Percentiles rank a stretch among this genome's conserved stretches.
Conservation (phyloP, 2,888 invertebrate species). For the Zaprionus lineosus region DNA sequence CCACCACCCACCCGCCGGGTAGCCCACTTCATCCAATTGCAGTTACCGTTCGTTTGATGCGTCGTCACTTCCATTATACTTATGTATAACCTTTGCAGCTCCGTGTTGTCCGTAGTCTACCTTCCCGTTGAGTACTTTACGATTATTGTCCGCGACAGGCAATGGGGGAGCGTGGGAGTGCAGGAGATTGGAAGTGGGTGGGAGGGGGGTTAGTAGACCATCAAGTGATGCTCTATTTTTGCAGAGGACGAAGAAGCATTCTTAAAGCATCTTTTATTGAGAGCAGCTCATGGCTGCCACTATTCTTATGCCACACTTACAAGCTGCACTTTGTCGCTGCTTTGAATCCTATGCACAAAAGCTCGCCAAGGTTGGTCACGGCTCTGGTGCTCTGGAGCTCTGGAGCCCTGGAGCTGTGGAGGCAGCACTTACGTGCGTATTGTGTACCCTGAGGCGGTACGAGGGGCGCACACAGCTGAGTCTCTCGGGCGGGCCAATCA, state of each 20-base stretch:
- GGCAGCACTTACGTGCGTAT: conserved; percentile 24
- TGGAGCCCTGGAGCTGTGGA: too few relatives aligned
- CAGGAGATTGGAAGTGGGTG: too few relatives aligned
- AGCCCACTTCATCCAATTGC: conserved; percentile 1
- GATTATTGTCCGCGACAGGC: conserved; percentile 65
- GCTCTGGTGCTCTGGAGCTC: too few relatives aligned
- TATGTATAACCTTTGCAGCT: conserved; percentile 25
- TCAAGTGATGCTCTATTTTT: conserved; percentile 15
- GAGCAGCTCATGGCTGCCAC: conserved; percentile 4
- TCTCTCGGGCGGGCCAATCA: conserved; percentile 54
- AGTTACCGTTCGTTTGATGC: conserved; percentile 35
- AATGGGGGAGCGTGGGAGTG: conserved; percentile 49
- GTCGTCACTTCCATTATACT: conserved; percentile 50
- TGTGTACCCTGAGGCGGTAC: conserved; percentile 5
- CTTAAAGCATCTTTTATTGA: conserved; percentile 22
- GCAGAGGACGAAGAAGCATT: conserved; percentile 25
- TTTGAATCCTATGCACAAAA: conserved; percentile 29
- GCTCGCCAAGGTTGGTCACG: conserved; percentile 40
- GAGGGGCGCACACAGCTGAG: conserved; percentile 22
- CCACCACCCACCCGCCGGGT: background rate
- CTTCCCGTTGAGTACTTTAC: conserved; percentile 60
- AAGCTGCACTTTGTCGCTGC: conserved; percentile 40
- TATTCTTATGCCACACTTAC: conserved; percentile 23
- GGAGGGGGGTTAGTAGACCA: too few relatives aligned
- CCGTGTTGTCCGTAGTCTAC: conserved; percentile 14